Evolutionary conservation across 2,888 invertebrate genomes (phyloP).

Genomic region (Eristalis arbustorum): DNA sequence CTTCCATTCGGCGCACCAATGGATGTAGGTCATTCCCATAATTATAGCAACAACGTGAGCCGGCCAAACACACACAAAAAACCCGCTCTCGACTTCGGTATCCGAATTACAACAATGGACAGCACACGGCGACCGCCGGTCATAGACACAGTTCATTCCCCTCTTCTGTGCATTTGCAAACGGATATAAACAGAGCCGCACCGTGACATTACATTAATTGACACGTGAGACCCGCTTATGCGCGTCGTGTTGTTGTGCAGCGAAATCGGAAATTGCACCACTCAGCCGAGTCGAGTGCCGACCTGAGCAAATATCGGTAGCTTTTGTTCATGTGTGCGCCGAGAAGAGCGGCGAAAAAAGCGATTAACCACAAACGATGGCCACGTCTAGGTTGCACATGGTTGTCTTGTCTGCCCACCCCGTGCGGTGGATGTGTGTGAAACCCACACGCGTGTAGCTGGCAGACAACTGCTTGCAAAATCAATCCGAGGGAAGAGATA

Average conservation of each 20-base stretch:
- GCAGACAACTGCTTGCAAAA: background rate
- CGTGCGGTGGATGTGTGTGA: background rate
- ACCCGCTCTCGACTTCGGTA: background rate
- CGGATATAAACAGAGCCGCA: slow-evolving; percentile 15
- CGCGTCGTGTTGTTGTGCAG: slow-evolving; percentile 4
- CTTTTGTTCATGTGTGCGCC: background rate
- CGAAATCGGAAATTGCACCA: slow-evolving; percentile 10
- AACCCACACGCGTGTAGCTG: background rate
- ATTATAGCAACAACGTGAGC: background rate
- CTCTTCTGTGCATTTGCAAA: slow-evolving; percentile 16
- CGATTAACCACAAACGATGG: background rate
- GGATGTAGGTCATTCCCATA: background rate
- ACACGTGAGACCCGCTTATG: background rate
- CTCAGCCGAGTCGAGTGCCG: background rate
- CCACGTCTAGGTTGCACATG: background rate
- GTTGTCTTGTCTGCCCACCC: background rate
- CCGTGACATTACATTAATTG: slow-evolving; percentile 37
- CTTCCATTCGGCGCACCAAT: background rate
- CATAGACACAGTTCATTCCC: slow-evolving; percentile 47
- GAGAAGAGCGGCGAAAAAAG: background rate
- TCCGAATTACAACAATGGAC: background rate
- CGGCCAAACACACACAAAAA: background rate
- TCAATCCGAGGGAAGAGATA: background rate
- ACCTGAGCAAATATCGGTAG: background rate
- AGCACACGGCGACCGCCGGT: background rate